phyloP scores from a whole-genome alignment of 2,888 invertebrate genomes.

The Hypomecis atomaria region DNA sequence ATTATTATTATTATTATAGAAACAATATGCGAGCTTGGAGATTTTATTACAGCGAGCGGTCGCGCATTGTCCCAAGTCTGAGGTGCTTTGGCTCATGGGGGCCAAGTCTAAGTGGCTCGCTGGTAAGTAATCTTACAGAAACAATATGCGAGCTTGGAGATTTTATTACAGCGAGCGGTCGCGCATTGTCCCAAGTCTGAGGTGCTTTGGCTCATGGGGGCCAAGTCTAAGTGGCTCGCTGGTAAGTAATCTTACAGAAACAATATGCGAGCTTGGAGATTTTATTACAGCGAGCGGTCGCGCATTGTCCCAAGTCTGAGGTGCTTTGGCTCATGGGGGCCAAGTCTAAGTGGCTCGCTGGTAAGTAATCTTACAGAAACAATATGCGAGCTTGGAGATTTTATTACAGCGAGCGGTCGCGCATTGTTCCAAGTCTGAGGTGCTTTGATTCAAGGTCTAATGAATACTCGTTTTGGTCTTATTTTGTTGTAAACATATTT shows the following conservation, averaged over 20 bases:
- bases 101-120: constrained; percentile 99
- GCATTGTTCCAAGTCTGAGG: constrained; percentile 98
- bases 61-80: constrained; percentile 98
- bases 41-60: constrained; percentile 96
- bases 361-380: no score
- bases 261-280: constrained; percentile 91
- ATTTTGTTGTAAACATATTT: no score
- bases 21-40: constrained; percentile 96
- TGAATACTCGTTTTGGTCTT: no score
- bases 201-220: constrained; percentile 98
- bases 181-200: constrained; percentile 95
- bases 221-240: constrained; percentile 97
- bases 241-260: constrained; percentile 4
- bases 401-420: constrained; percentile 97
- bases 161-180: no score
- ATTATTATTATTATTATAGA: no score
- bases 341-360: constrained; percentile 96
- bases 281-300: constrained; percentile 96
- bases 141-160: background rate
- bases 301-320: constrained; percentile 98
- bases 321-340: constrained; percentile 99
- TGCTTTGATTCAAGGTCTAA: constrained; percentile 99
- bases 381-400: constrained; percentile 95
- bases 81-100: constrained; percentile 99
- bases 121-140: constrained; percentile 71